These are phyloP conservation scores for Dicranocentrus wangi DNA, from an alignment of 2,888 invertebrate genomes.

Conservation along the genomic window DNA sequence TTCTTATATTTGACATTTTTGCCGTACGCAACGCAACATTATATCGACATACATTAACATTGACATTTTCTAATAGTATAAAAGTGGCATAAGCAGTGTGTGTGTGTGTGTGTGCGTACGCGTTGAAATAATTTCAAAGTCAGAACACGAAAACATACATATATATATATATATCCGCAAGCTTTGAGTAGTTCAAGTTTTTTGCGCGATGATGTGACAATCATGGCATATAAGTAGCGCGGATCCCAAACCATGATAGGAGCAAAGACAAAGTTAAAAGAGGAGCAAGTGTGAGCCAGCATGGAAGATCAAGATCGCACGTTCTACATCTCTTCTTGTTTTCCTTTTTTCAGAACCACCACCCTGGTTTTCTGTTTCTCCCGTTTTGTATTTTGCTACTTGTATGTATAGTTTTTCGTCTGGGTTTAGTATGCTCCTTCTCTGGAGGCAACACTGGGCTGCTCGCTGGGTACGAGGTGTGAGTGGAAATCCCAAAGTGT, in stretches of 20 bases:
- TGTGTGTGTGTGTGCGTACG: neutral
- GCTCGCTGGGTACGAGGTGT: no score
- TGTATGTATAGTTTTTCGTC: neutral
- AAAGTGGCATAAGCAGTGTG: neutral
- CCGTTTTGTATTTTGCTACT: neutral
- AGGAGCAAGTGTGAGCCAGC: neutral
- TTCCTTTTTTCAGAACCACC: neutral
- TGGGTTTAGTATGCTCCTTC: no score
- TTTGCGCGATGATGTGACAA: conserved; percentile 20
- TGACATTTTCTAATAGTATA: no score
- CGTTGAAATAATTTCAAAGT: conserved; percentile 17
- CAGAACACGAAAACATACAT: conserved; percentile 22
- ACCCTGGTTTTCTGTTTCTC: neutral
- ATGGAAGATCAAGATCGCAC: neutral
- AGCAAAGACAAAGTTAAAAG: conserved; percentile 2
- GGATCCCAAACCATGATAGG: neutral
- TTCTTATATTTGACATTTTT: no score
- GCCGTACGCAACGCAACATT: no score
- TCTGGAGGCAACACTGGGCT: no score
- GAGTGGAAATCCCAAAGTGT: no score
- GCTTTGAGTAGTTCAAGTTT: neutral
- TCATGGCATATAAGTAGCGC: conserved; percentile 2
- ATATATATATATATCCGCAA: conserved; percentile 5
- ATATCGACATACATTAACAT: no score
- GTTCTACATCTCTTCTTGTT: neutral